A percentile compares a stretch with the other conserved stretches of the same genome.
phyloP scores from a whole-genome alignment of 2,888 invertebrate species.

The Periphyllus acericola region DNA sequence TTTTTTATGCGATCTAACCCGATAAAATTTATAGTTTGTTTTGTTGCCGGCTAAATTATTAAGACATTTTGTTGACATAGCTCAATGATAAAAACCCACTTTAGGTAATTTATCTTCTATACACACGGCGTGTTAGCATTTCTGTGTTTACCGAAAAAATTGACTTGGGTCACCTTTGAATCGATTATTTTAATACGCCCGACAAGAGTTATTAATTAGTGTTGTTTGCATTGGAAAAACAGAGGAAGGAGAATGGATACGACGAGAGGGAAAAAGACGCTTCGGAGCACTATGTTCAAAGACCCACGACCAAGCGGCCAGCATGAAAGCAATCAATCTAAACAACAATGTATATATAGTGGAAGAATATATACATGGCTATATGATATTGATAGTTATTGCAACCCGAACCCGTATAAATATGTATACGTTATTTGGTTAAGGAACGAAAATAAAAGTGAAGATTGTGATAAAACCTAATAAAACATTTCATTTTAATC shows the following conservation, averaged over 20 bases:
- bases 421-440: not conserved
- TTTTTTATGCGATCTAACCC: not conserved
- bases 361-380: not conserved
- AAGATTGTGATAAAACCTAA: slow-evolving; percentile 9
- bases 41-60: slow-evolving; percentile 53
- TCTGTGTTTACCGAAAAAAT: slow-evolving; percentile 52
- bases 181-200: slow-evolving; percentile 51
- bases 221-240: slow-evolving; percentile 35
- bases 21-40: slow-evolving; percentile 47
- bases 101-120: slow-evolving; percentile 35
- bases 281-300: slow-evolving; percentile 11
- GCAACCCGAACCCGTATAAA: slow-evolving; percentile 47
- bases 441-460: slow-evolving; percentile 30
- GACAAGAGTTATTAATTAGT: slow-evolving; percentile 42
- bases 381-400: slow-evolving; percentile 22
- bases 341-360: slow-evolving; percentile 1
- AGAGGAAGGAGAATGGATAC: not conserved
- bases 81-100: slow-evolving; percentile 45
- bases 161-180: slow-evolving; percentile 31
- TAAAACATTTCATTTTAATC: slow-evolving; percentile 32
- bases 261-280: not conserved
- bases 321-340: slow-evolving; percentile 39
- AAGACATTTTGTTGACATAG: slow-evolving; percentile 57
- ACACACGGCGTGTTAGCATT: slow-evolving; percentile 42
- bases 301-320: not conserved